A percentile compares a stretch with the other conserved stretches of the same genome.
These are phyloP conservation scores for Panopea generosa DNA, from an alignment of 2,888 invertebrate species.

Conservation along the genomic window DNA sequence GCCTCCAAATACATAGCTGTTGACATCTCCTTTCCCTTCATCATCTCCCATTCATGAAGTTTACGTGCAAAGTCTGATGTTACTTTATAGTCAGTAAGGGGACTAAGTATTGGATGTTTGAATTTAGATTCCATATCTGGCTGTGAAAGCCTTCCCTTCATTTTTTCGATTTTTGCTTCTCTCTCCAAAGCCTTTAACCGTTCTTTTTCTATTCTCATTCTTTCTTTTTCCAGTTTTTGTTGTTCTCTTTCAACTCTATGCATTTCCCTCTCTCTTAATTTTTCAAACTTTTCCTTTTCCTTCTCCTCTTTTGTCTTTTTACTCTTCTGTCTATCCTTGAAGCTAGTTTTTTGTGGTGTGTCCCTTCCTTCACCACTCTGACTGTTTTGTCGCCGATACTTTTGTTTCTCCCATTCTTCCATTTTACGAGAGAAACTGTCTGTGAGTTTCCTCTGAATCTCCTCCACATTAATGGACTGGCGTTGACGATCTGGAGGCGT, in stretches of 20 bases:
- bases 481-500: constrained; percentile 44
- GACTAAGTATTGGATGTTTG: constrained; percentile 89
- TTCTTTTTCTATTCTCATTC: constrained; percentile 88
- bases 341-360: constrained; percentile 42
- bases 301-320: constrained; percentile 74
- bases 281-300: constrained; percentile 73
- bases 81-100: constrained; percentile 86
- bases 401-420: constrained; percentile 91
- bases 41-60: constrained; percentile 93
- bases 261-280: constrained; percentile 74
- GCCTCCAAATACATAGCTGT: constrained; percentile 73
- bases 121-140: constrained; percentile 89
- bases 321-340: constrained; percentile 71
- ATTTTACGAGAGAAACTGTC: constrained; percentile 94
- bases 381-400: constrained; percentile 74
- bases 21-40: constrained; percentile 70
- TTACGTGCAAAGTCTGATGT: constrained; percentile 95
- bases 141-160: constrained; percentile 87
- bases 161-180: constrained; percentile 88
- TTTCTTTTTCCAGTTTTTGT: constrained; percentile 87
- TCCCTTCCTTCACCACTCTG: constrained; percentile 66
- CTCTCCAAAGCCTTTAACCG: constrained; percentile 89
- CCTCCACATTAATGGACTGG: constrained; percentile 82
- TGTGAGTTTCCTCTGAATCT: constrained; percentile 88
- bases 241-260: constrained; percentile 76